Evolutionary conservation across 2,888 invertebrate genomes (phyloP).

Genomic region (Parnassius glacialis): DNA sequence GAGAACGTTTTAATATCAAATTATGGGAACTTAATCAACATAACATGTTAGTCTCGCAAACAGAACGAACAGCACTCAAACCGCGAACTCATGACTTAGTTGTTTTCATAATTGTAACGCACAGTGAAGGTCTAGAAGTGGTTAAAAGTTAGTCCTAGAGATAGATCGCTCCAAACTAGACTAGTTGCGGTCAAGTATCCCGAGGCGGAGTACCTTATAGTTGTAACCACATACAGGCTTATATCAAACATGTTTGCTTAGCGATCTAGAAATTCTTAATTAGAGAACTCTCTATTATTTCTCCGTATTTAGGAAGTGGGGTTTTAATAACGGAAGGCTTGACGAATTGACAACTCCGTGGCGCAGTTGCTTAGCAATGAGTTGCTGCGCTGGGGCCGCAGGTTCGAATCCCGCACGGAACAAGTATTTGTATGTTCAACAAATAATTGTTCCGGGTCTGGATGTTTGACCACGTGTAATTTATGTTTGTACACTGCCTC

Average conservation of each 20-base stretch:
- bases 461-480: too few species aligned
- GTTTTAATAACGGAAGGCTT: too few species aligned
- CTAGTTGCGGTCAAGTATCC: constrained; percentile 33
- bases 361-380: too few species aligned
- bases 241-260: constrained; percentile 53
- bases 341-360: too few species aligned
- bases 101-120: neutral
- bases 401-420: too few species aligned
- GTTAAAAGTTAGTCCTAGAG: constrained; percentile 29
- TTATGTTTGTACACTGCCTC: too few species aligned
- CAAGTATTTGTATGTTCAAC: too few species aligned
- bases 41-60: neutral
- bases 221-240: constrained; percentile 49
- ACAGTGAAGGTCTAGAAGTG: constrained; percentile 26
- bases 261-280: constrained; percentile 55
- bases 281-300: constrained; percentile 46
- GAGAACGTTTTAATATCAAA: too few species aligned
- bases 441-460: too few species aligned
- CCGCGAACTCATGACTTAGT: neutral
- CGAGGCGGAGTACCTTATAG: constrained; percentile 12
- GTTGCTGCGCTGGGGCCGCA: too few species aligned
- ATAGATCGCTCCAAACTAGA: constrained; percentile 36
- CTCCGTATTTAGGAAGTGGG: constrained; percentile 2
- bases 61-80: neutral
- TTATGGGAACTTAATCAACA: neutral